Percentiles rank a stretch among this genome's conserved stretches.
phyloP scores from a whole-genome alignment of 2,113 vertebrate species.

The Macheiramphus alcinus region DNA sequence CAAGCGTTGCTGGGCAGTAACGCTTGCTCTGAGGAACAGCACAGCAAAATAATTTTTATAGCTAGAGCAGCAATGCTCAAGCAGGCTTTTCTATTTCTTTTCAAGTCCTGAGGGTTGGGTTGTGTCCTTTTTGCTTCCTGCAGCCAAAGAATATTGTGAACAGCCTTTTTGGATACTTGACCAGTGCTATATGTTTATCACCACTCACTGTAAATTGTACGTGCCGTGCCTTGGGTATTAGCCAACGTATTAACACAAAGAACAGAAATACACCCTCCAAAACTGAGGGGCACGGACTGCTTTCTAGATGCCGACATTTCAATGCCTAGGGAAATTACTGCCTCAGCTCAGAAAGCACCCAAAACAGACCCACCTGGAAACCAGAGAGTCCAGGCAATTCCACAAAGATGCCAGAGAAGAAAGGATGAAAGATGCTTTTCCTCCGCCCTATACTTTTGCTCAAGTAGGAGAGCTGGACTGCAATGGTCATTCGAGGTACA shows the following conservation, averaged over 20 bases:
- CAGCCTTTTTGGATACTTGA: background rate
- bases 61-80: background rate
- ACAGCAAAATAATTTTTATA: background rate
- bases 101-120: background rate
- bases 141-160: background rate
- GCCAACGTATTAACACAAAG: background rate
- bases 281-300: background rate
- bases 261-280: background rate
- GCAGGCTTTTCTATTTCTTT: background rate
- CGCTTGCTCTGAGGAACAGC: background rate
- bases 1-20: background rate
- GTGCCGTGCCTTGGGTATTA: background rate
- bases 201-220: background rate
- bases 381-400: background rate
- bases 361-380: background rate
- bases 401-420: background rate
- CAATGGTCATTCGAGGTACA: rapidly evolving
- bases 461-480: background rate
- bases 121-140: slow-evolving; percentile 1
- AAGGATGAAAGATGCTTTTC: background rate
- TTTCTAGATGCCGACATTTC: background rate
- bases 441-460: background rate
- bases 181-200: background rate
- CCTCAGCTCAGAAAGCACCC: background rate
- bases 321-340: background rate